Base-by-base conservation (phyloP, 2,888 invertebrate genomes). In the Agrochola lota region DNA sequence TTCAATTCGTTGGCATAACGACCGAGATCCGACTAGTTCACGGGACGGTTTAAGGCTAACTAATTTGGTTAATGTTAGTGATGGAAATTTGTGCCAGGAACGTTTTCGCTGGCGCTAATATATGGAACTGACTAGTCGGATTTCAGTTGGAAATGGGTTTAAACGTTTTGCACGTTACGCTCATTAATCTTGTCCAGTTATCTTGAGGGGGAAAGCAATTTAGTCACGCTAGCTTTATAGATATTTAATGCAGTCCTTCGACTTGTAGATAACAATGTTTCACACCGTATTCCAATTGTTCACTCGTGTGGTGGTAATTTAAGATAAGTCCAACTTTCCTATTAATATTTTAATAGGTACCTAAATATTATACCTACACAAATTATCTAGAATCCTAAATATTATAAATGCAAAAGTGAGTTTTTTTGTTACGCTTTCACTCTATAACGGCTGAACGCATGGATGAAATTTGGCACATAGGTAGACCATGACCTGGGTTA, bases 41-140 rank as follows among this genome's bases (percentile, higher is more conserved):
- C 90, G 90, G 91, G 91, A 92, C 90, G 92, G 94, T 87, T 94
- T 95, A 93, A 95, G 94, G 93, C 95, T 93, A 94, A 96, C 95
- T 96, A 96, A 96, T 96, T 96, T 96, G 95, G 96, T 95, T 95
- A 96, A 95, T 94, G 94, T 95, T 95, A 95, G 96, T 95, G 95
- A 96, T 95, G 95, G 95, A 96, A 95, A 95, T 95, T 95, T 94
- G 96, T 93, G 95, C 95, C 94, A 94, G 95, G 91, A 95, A 93
- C 94, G 94, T 93, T 94, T 94, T 94, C 94, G 91, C 94, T 92
- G 92, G 92, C 94, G 93, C 95, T 96, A 96, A 96, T 96, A 95
- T 96, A 96, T 96, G 96, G 95, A 94, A 96, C 96, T 96, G 96
- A 96, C 96, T 96, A 93, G 95, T 95, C 94, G 96, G 96, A 96